Evolutionary conservation across 2,888 invertebrate genomes (phyloP), one percentile per base, ranked within the genome.

Genomic region (Punctoribates punctum): DNA sequence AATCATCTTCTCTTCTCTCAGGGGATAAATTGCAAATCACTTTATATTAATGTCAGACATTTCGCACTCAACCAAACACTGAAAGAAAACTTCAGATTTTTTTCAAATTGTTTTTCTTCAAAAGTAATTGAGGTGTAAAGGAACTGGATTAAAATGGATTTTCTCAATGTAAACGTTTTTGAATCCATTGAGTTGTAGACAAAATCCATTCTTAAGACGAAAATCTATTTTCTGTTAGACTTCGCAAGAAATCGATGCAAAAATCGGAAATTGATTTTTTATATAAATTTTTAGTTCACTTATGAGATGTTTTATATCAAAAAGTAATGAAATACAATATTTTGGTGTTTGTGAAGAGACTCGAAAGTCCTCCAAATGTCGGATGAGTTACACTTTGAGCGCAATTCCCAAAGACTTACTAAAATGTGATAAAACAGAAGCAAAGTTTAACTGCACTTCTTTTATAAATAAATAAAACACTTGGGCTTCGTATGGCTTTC

Each of bases 21-120:
- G 38, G 46, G 72, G 72, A 42, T 72, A 42, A 72, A 48, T 72
- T 23, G 72, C 72, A 15, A 27, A 23, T 72, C 72, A 72, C 72
- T 72, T 72, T 42, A 34, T 48, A 48, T 72, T 20, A 72, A 42
- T 25, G 72, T 72, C 38, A 42, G n/a, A 11, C 23, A 11, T 60
- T 27, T 5, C 17, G 20, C 60, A 25, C 60, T 62, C 62, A 29
- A 27, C 62, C 25, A 27, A 62, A 11, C 34, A 27, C 11, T 62
- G 62, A 62, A 27, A 27, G 15, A 62, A 54, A 62, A 27, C 34
- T 62, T 60, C 27, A 60, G 60, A 23, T 11, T 54, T 42, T 60
- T 60, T 60, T 62, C 62, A 62, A 62, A 15, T 62, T 62, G 62
- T 62, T 62, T 62, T 62, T 62, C 23, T 4, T 34, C 62, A 27